Evolutionary conservation across 1,140 invertebrate species (phyloP), one percentile per base, ranked within the genome.

Genomic region (Brachionus sp.): DNA sequence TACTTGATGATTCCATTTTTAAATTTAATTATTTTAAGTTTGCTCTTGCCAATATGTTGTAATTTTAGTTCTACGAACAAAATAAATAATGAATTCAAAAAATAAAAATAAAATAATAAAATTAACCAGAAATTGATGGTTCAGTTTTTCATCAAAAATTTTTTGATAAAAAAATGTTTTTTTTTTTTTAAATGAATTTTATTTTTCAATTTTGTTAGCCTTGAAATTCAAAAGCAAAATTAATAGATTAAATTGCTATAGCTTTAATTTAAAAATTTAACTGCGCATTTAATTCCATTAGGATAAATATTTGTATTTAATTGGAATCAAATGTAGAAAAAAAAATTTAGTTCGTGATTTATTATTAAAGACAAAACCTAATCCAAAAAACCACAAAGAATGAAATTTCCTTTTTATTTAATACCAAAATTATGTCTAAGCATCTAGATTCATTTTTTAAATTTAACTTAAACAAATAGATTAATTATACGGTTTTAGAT

Each of bases 11-110:
- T 37, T 70, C 66, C 66, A 70, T 70, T 37, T 37, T 39, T 39
- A 66, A 66, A 66, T 66, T 13, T 66, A 33, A 37, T 66, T 33
- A 35, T 66, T 66, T 13, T 66, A 66, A 66, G 50, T 57, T 57
- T 57, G n/a, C 0, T 57, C 29, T 35, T 66, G 29, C 10, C 13
- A 66, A 33, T 13, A 13, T 66, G 25, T 37, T 66, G 29, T 13
- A 66, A 66, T 66, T 35, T 66, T 66, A 33, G 64, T 25, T 33
- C 3, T 33, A 66, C 9, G 33, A 66, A 66, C 33, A 29, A 66
- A 37, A 66, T 62, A 66, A 35, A n/a, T 35, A 5, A 13, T 33
- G 12, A 66, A 12, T 10, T 13, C 1, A 57, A 57, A 42, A 10
- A 42, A 42, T 2, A 42, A 42, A 42, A 19, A 23, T 23, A 57